phyloP scores from a whole-genome alignment of 2,888 invertebrate species.

The Baronia brevicornis region DNA sequence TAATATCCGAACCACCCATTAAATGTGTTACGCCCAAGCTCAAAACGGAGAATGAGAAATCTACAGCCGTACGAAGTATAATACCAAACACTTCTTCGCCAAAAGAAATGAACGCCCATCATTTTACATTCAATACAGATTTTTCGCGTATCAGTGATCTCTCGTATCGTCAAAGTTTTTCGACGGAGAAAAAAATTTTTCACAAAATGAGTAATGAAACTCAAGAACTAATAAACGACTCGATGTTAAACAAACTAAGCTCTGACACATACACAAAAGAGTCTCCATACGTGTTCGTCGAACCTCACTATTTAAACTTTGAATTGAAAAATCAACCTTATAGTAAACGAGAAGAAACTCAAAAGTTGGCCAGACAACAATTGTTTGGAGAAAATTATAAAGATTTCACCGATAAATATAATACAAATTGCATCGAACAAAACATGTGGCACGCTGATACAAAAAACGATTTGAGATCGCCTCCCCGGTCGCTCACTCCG shows the following conservation, averaged over 20 bases:
- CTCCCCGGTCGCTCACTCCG: conserved; percentile 54
- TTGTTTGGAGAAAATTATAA: conserved; percentile 52
- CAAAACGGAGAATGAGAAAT: conserved; percentile 33
- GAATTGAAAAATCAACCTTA: conserved; percentile 40
- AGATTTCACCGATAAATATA: conserved; percentile 36
- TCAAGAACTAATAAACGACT: conserved; percentile 48
- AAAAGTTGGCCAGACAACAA: conserved; percentile 53
- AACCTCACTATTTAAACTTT: conserved; percentile 30
- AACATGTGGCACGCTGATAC: conserved; percentile 54
- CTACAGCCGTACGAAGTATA: conserved; percentile 42
- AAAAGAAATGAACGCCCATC: conserved; percentile 60
- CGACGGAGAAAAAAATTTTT: conserved; percentile 59
- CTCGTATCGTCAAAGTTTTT: conserved; percentile 58
- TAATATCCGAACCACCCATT: conserved; percentile 43
- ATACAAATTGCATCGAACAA: conserved; percentile 32
- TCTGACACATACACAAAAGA: conserved; percentile 74
- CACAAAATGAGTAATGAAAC: conserved; percentile 49
- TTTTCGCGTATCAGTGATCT: conserved; percentile 64
- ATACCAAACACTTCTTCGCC: conserved; percentile 67
- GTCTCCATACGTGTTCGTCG: conserved; percentile 51
- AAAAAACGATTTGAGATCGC: conserved; percentile 40
- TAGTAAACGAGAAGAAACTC: conserved; percentile 36
- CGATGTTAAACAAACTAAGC: conserved; percentile 41
- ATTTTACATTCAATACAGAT: conserved; percentile 66
- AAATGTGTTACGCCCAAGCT: conserved; percentile 42